phyloP scores from a whole-genome alignment of 2,888 invertebrate species.

The Macaria notata region DNA sequence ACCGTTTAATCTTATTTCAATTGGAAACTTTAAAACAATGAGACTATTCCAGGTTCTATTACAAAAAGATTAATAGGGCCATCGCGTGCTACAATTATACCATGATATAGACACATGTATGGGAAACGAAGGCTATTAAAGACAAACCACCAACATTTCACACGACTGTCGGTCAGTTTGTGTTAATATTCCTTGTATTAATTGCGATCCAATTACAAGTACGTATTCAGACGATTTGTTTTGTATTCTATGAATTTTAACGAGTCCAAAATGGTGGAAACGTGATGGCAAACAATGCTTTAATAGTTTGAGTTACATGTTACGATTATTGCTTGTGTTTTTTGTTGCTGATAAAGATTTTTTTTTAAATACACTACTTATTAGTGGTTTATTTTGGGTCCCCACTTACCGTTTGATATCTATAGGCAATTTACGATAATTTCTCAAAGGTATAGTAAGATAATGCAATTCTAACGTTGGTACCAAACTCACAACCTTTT shows the following conservation, averaged over 20 bases:
- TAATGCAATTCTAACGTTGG: too few species aligned
- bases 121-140: slow-evolving; percentile 54
- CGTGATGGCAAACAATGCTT: slow-evolving; percentile 27
- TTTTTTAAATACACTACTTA: too few species aligned
- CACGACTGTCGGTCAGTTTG: slow-evolving; percentile 51
- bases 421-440: too few species aligned
- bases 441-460: too few species aligned
- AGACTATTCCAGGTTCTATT: slow-evolving; percentile 53
- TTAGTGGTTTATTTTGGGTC: too few species aligned
- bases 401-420: too few species aligned
- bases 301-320: slow-evolving; percentile 14
- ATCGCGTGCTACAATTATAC: slow-evolving; percentile 68
- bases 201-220: slow-evolving; percentile 46
- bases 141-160: slow-evolving; percentile 47
- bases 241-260: slow-evolving; percentile 32
- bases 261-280: slow-evolving; percentile 27
- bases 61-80: slow-evolving; percentile 60
- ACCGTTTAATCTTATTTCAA: slow-evolving; percentile 29
- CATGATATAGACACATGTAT: slow-evolving; percentile 45
- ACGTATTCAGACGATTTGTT: slow-evolving; percentile 30
- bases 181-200: slow-evolving; percentile 51
- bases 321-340: slow-evolving; percentile 2
- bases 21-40: slow-evolving; percentile 41
- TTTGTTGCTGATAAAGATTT: too few species aligned
- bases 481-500: too few species aligned